These are phyloP conservation scores for Gnathonemus echidnorhynchus DNA, from an alignment of 2,113 vertebrate genomes.

Conservation along the genomic window DNA sequence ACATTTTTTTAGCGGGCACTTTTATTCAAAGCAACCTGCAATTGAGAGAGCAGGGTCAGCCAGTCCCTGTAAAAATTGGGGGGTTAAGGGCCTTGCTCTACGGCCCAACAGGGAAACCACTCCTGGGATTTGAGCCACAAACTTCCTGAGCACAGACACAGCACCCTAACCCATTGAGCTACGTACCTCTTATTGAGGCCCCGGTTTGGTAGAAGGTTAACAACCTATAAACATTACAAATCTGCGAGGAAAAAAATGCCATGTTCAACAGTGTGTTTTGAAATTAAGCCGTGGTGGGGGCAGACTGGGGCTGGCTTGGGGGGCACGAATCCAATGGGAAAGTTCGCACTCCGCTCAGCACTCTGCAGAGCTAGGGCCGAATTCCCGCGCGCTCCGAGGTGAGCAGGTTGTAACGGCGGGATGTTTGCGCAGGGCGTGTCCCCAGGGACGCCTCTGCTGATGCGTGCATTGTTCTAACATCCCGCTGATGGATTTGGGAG, in stretches of 20 bases:
- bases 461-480: slow-evolving; percentile 60
- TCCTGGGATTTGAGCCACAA: background rate
- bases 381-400: slow-evolving; percentile 43
- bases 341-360: background rate
- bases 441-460: slow-evolving; percentile 47
- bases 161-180: background rate
- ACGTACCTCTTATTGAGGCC: background rate
- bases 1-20: background rate
- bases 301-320: background rate
- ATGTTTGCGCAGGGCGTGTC: slow-evolving; percentile 54
- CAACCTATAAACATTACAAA: background rate
- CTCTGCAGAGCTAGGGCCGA: slow-evolving; percentile 39
- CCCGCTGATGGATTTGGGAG: slow-evolving; percentile 50
- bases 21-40: background rate
- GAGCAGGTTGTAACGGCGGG: slow-evolving; percentile 39
- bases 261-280: background rate
- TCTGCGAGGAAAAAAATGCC: background rate
- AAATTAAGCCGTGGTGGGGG: background rate
- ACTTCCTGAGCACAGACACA: background rate
- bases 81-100: background rate
- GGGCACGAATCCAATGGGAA: background rate
- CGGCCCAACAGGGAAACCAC: background rate
- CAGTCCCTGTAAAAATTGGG: background rate
- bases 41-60: background rate
- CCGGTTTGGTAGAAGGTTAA: background rate